Percentiles rank a stretch among this genome's conserved stretches.
These are phyloP conservation scores for Notarius lentiginosus DNA, from an alignment of 2,113 vertebrate genomes.

Conservation along the genomic window DNA sequence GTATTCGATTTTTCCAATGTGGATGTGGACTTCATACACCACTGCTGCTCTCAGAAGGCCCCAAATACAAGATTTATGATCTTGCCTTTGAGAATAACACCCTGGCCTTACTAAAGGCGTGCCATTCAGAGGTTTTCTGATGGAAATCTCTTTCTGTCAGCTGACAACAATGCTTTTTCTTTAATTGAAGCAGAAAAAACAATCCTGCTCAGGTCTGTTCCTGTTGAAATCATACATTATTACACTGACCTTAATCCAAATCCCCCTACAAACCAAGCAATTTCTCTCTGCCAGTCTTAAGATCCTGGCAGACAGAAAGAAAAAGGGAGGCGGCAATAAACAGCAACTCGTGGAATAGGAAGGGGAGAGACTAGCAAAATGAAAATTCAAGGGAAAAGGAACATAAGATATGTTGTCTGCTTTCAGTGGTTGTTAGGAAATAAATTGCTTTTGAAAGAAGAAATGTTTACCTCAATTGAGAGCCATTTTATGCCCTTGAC, in stretches of 20 bases:
- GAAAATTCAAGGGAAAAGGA: slow-evolving; percentile 67
- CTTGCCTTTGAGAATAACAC: slow-evolving; percentile 8
- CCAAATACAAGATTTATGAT: slow-evolving; percentile 15
- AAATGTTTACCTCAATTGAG: slow-evolving; percentile 75
- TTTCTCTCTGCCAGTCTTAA: slow-evolving; percentile 63
- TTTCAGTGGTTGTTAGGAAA: slow-evolving; percentile 72
- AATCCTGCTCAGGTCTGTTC: slow-evolving; percentile 56
- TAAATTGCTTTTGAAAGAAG: slow-evolving; percentile 75
- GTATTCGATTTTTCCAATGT: neutral
- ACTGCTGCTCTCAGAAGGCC: neutral
- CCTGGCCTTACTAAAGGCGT: neutral
- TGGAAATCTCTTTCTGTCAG: slow-evolving; percentile 33
- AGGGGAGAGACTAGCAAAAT: slow-evolving; percentile 56
- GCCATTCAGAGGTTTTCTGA: slow-evolving; percentile 11
- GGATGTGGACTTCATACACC: neutral
- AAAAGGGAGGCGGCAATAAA: slow-evolving; percentile 56
- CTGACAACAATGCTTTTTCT: slow-evolving; percentile 28
- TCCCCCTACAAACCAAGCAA: slow-evolving; percentile 61
- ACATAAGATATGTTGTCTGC: slow-evolving; percentile 73
- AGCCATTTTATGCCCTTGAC: slow-evolving; percentile 71
- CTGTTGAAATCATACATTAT: slow-evolving; percentile 58
- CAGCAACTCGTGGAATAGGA: slow-evolving; percentile 58
- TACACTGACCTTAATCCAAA: slow-evolving; percentile 69
- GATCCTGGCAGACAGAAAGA: slow-evolving; percentile 52
- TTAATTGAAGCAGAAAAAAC: slow-evolving; percentile 54